Base-by-base conservation (phyloP, 2,113 vertebrate species). In the Holacanthus passer region DNA sequence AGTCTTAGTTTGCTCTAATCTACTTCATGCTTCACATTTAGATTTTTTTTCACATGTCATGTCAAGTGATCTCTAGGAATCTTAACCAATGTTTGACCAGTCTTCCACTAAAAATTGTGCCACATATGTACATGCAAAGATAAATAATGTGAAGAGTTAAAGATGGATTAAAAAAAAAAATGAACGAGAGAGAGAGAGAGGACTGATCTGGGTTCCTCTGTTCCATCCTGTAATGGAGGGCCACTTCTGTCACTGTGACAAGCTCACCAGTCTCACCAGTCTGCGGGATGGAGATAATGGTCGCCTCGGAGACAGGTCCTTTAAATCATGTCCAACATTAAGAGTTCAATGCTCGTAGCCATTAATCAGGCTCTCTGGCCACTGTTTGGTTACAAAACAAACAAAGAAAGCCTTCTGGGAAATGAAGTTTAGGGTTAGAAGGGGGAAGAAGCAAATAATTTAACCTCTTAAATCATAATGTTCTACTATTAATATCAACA, bases 261-360 rank as follows among this genome's bases (percentile, higher is more conserved):
- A 58, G 67, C 63, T 69, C 77, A 77, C 63, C 43, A 52, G 35
- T 81, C 63, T 69, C 77, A 77, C 63, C 43, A 52, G 35, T 81
- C 81, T 81, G 86, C 16, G 19, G 70, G 64, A 62, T 50, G 39
- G 53, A 81, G 81, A 84, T 87, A 87, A 86, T 77, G 82, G 73
- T 89, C 32, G 59, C 85, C 50, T 8, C 45, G 16, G 77, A 85
- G 80, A 73, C 73, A 83, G 74, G 39, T 66, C 41, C 66, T 82
- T 45, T 86, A 87, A 81, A 85, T 87, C 82, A 84, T 59, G 41
- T 58, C 24, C 69, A 47, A 4, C 43, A 69, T 67, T 43, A 78
- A 0, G 9, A 35, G 37, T 58, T 48, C 71, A 55, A 35, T 24
- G 35, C 31, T n/a, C 0, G 22, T 24, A 53, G 22, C 47, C 24